phyloP scores from a whole-genome alignment of 2,113 vertebrate species.

The Mormyrus lacerda region DNA sequence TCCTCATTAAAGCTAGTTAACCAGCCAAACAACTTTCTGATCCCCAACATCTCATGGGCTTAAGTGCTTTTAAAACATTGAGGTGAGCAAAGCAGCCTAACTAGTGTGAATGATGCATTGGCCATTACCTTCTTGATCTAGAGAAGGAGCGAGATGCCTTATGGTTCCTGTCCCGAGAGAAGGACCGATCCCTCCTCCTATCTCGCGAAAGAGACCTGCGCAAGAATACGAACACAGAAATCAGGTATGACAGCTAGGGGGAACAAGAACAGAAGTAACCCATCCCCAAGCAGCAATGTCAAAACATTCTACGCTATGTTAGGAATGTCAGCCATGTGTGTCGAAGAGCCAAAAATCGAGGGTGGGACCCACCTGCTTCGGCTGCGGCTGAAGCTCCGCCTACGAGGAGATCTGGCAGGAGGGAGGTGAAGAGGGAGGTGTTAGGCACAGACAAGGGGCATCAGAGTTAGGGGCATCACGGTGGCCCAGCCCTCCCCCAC shows the following conservation, averaged over 20 bases:
- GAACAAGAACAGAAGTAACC: background rate
- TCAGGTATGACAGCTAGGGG: background rate
- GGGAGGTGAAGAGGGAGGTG: background rate
- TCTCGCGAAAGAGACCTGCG: slow-evolving; percentile 93
- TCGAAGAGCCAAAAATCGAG: background rate
- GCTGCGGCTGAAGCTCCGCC: slow-evolving; percentile 94
- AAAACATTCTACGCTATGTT: background rate
- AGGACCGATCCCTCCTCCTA: slow-evolving; percentile 91
- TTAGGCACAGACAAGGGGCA: slow-evolving; percentile 22
- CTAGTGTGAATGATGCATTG: background rate
- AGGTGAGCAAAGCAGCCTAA: background rate
- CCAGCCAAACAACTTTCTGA: background rate
- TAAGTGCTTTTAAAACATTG: background rate
- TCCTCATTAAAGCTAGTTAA: background rate
- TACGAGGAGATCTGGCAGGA: slow-evolving; percentile 87
- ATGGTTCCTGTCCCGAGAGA: slow-evolving; percentile 93
- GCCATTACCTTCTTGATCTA: slow-evolving; percentile 84
- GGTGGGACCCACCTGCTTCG: slow-evolving; percentile 78
- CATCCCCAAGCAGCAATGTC: background rate
- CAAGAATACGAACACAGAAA: background rate
- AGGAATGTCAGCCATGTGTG: background rate
- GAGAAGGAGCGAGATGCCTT: slow-evolving; percentile 96
- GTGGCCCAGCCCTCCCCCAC: slow-evolving; percentile 24
- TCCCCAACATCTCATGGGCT: too few species aligned
- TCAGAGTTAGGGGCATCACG: background rate